Percentiles rank a stretch among this genome's conserved stretches.
These are phyloP conservation scores for Plutomurus gul DNA, from an alignment of 1,140 invertebrate species.

Conservation along the genomic window DNA sequence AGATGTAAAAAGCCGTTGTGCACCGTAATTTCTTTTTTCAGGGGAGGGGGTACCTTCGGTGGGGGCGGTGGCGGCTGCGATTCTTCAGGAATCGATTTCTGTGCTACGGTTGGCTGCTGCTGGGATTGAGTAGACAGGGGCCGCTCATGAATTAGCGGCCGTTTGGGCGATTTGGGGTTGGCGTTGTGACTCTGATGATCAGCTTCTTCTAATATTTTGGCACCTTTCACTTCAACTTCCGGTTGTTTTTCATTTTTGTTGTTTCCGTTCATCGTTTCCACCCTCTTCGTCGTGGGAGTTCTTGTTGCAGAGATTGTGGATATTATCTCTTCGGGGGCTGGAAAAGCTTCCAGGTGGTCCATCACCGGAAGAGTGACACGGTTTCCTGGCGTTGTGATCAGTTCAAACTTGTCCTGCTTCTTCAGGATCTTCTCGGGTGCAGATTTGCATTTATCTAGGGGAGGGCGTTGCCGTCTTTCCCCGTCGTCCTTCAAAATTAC, in stretches of 20 bases:
- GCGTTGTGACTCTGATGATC: too few relatives aligned
- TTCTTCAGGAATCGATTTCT: not conserved
- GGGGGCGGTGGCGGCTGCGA: not conserved
- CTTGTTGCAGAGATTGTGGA: too few relatives aligned
- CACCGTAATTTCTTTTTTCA: not conserved
- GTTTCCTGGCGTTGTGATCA: conserved; percentile 36
- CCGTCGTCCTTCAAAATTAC: not conserved
- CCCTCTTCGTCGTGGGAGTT: not conserved
- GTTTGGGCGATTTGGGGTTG: too few relatives aligned
- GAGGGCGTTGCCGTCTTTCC: not conserved
- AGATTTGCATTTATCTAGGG: conserved; percentile 34
- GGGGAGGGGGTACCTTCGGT: not conserved
- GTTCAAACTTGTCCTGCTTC: conserved; percentile 40
- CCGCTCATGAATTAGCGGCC: not conserved
- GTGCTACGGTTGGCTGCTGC: not conserved
- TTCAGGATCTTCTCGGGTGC: conserved; percentile 41
- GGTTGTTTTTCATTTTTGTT: too few relatives aligned
- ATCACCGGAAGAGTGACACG: not conserved
- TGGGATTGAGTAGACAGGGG: not conserved
- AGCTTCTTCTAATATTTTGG: too few relatives aligned
- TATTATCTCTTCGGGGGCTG: not conserved
- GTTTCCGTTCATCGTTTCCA: too few relatives aligned
- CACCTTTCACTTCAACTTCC: too few relatives aligned
- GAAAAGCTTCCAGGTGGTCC: not conserved
- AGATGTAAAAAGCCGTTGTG: conserved; percentile 38